Base-by-base conservation (phyloP, 2,113 vertebrate species). In the Genyomyrus donnyi region DNA sequence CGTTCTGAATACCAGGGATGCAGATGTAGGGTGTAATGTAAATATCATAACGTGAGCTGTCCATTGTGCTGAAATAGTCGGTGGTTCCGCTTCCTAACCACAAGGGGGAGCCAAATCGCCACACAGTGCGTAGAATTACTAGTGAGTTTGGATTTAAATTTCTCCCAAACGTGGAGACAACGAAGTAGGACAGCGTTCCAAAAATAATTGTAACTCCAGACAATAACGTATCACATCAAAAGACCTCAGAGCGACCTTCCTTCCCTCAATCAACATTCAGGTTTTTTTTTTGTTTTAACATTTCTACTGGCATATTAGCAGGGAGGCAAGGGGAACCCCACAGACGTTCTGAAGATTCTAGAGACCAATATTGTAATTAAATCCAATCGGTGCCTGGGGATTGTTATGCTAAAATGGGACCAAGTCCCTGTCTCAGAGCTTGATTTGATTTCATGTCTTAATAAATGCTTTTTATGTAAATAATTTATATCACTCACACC, bases 131-230 rank as follows among this genome's bases (percentile, higher is more conserved):
- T 24, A 8, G 42, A 45, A 19, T 86, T 50, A 50, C 49, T 27
- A 49, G 46, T n/a, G 24, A 46, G 83, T 3, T 70, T 53, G 88
- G 49, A 80, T n/a, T 46, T 70, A 62, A 66, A 66, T 88, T 53
- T 50, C 74, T 42, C 11, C 50, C 70, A 21, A 89, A 80, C 80
- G 35, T 19, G 49, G 48, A 83, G 74, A 13, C 48, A 89, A 74
- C 62, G 24, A 89, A 89, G 88, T 89, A 89, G 88, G 88, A 21
- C 88, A 89, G 74, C 31, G 24, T 89, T 83, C 88, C 88, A 83
- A 83, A 89, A 89, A 89, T 83, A 89, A 89, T 83, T 80, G 48
- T 80, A 80, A 45, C 88, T 83, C 66, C 48, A 89, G 74, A 89
- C 88, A 83, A 53, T 62, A 52, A 39, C 21, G 27, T 52, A 70